Conservation (phyloP, 2,113 vertebrate genomes). For the Pterophyllum scalare region DNA sequence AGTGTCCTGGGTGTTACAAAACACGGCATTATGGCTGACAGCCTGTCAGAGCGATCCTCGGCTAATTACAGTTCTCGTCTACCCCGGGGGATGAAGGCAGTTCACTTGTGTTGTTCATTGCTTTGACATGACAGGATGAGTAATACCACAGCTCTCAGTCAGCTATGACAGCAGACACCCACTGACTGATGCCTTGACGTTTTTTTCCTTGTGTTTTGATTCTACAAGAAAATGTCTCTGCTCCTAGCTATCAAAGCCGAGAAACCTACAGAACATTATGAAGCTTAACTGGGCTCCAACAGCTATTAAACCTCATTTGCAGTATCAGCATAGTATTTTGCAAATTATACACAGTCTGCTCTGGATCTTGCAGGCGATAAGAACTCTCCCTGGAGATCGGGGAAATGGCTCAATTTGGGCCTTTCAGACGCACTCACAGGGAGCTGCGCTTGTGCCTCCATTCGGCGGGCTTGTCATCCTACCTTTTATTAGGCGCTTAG, state of each 20-base stretch:
- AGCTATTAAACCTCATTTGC: slow-evolving; percentile 83
- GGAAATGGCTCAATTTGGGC: slow-evolving; percentile 79
- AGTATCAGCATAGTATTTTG: slow-evolving; percentile 80
- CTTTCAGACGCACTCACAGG: slow-evolving; percentile 73
- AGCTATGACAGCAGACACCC: slow-evolving; percentile 60
- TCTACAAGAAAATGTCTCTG: slow-evolving; percentile 60
- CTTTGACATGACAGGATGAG: slow-evolving; percentile 74
- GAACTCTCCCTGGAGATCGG: slow-evolving; percentile 60
- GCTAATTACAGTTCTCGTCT: slow-evolving; percentile 66
- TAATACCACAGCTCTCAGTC: slow-evolving; percentile 56
- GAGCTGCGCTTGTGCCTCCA: slow-evolving; percentile 58
- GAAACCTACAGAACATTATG: slow-evolving; percentile 68
- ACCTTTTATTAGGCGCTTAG: slow-evolving; percentile 54
- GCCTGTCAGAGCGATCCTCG: slow-evolving; percentile 60
- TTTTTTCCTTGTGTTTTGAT: slow-evolving; percentile 18
- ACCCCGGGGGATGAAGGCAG: slow-evolving; percentile 27
- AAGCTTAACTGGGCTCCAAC: slow-evolving; percentile 75
- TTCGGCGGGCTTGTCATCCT: slow-evolving; percentile 57
- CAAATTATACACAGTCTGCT: slow-evolving; percentile 79
- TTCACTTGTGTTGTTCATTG: slow-evolving; percentile 56
- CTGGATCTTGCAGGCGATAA: slow-evolving; percentile 79
- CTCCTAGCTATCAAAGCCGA: slow-evolving; percentile 71
- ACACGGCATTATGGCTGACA: slow-evolving; percentile 53
- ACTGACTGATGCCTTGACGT: slow-evolving; percentile 65
- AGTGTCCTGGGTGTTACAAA: slow-evolving; percentile 38